These are phyloP conservation scores for Bettongia penicillata DNA, from an alignment of 2,113 vertebrate species.

Conservation along the genomic window DNA sequence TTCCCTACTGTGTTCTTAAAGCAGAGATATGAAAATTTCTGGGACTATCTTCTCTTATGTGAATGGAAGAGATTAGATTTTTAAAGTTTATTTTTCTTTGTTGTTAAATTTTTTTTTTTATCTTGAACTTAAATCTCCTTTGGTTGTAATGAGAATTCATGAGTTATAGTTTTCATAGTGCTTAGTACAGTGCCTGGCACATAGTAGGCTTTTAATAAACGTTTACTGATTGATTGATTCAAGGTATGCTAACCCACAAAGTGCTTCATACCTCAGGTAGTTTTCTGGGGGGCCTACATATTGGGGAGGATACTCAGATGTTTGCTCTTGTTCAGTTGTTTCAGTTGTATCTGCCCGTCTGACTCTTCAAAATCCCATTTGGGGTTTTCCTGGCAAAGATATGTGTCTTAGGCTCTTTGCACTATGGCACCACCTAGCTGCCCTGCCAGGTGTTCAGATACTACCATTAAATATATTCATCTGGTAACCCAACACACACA, in stretches of 20 bases:
- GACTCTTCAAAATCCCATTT: not conserved
- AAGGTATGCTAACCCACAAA: not conserved
- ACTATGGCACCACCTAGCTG: not conserved
- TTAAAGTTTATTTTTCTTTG: not conserved
- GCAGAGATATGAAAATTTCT: too few species aligned
- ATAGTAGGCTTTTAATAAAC: not conserved
- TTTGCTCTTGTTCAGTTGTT: not conserved
- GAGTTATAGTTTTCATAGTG: not conserved
- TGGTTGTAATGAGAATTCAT: not conserved
- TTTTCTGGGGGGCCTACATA: not conserved
- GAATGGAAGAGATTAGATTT: not conserved
- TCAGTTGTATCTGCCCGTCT: not conserved
- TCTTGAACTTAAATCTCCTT: not conserved
- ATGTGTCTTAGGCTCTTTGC: not conserved
- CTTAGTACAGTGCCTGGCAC: not conserved
- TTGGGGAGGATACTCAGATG: not conserved
- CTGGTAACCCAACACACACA: not conserved
- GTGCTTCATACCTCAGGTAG: not conserved
- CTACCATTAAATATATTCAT: not conserved
- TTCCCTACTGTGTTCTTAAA: not conserved
- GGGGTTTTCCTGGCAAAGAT: not conserved
- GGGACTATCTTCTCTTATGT: not conserved
- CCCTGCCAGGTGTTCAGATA: not conserved
- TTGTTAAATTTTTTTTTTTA: not conserved
- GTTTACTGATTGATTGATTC: not conserved